A percentile compares a stretch with the other conserved stretches of the same genome.
These are phyloP conservation scores for Botrylloides violaceus DNA, from an alignment of 23 tunicate genomes.

Conservation along the genomic window DNA sequence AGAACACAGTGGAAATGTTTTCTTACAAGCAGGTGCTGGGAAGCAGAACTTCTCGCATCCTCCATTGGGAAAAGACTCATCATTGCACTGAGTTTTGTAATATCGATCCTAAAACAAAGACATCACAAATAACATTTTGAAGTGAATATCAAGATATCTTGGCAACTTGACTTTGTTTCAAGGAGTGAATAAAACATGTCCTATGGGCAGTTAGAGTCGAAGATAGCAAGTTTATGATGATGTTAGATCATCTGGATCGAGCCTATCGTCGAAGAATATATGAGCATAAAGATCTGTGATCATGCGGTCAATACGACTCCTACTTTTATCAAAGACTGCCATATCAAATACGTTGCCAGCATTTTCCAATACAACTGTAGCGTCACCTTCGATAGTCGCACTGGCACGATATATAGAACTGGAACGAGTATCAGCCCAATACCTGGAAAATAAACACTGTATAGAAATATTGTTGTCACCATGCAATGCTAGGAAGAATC, in stretches of 20 bases:
- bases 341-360: constrained; percentile 16
- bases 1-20: too few species aligned
- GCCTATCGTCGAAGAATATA: not conserved
- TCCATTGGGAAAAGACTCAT: constrained; percentile 41
- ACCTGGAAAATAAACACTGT: constrained; percentile 22
- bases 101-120: constrained; percentile 33
- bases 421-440: constrained; percentile 43
- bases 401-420: constrained; percentile 23
- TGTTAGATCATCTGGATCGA: too few species aligned
- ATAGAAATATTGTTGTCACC: not conserved
- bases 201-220: too few species aligned
- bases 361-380: constrained; percentile 33
- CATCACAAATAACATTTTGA: not conserved
- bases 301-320: too few species aligned
- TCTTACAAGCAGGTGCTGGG: constrained; percentile 53
- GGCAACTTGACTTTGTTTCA: too few species aligned
- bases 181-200: too few species aligned
- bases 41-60: constrained; percentile 71
- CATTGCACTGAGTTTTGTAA: constrained; percentile 38
- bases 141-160: not conserved
- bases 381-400: constrained; percentile 1
- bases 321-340: constrained; percentile 21
- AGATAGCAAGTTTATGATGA: too few species aligned
- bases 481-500: too few species aligned
- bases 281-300: constrained; percentile 17